Evolutionary conservation across 2,113 vertebrate species (phyloP), one percentile per base, ranked within the genome.

Genomic region (Abramis brama): DNA sequence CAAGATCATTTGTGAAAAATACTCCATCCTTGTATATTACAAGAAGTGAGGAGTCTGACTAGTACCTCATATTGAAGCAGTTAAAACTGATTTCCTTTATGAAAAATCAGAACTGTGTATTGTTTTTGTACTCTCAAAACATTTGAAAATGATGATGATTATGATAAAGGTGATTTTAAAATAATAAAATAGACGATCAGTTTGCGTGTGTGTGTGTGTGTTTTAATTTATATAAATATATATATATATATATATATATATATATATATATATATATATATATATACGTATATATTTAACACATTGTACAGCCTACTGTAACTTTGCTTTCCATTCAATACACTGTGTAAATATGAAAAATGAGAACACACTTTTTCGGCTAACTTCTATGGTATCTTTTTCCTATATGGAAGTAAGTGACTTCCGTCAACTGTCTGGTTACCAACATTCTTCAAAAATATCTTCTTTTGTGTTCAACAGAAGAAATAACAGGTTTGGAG

Each of bases 61-160:
- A 52, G 82, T 88, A 86, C 82, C 87, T 89, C 89, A 89, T 89
- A 89, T 88, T 89, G 89, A 87, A 89, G 85, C 87, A 76, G 84
- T 77, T 73, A 81, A 68, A 68, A 79, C 68, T 25, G 50, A 47
- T 79, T 70, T 50, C 36, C 55, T 83, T 78, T 79, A 74, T 78
- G 8, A 36, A 62, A 75, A 50, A 55, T 60, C 57, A 68, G 70
- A 45, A 23, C 39, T 76, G 76, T 73, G 52, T 80, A n/a, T 64
- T 87, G 17, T 30, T 47, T 52, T 59, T 75, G 47, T 30, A 55
- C 33, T 82, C 11, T 27, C 21, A 43, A 68, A 55, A 27, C 30
- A 57, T 68, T 30, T 47, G 57, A 79, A 50, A 25, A 62, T 79
- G 21, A 71, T 57, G 19, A 87, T 71, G 47, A 43, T 50, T 27